phyloP scores from a whole-genome alignment of 2,888 invertebrate species.

The Horisme vitalbata region DNA sequence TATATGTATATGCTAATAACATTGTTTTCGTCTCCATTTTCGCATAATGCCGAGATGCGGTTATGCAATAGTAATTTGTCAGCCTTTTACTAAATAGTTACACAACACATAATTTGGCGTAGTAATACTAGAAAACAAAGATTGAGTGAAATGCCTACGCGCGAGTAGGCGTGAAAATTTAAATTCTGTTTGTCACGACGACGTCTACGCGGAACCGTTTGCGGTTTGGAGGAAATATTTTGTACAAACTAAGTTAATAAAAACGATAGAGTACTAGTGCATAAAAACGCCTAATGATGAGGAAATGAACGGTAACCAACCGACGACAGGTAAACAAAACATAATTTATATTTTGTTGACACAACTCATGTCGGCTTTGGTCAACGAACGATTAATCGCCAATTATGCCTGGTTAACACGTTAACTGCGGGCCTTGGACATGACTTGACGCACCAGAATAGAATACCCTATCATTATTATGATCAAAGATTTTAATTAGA shows the following conservation, averaged over 20 bases:
- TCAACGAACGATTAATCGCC: neutral
- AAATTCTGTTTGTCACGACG: slow-evolving; percentile 54
- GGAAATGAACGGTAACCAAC: slow-evolving; percentile 12
- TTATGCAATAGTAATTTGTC: slow-evolving; percentile 36
- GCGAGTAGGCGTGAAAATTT: slow-evolving; percentile 62
- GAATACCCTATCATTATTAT: too few relatives aligned
- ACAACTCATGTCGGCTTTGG: neutral
- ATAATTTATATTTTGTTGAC: neutral
- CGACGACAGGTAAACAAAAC: neutral
- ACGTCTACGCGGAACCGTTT: slow-evolving; percentile 21
- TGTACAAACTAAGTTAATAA: slow-evolving; percentile 8
- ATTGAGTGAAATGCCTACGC: slow-evolving; percentile 53
- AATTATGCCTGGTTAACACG: neutral
- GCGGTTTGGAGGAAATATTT: slow-evolving; percentile 19
- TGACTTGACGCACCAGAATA: neutral
- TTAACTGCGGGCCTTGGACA: too few relatives aligned
- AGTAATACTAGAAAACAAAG: slow-evolving; percentile 58
- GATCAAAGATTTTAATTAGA: too few relatives aligned
- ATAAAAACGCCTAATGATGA: slow-evolving; percentile 19
- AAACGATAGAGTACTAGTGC: neutral
- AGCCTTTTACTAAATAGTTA: slow-evolving; percentile 47
- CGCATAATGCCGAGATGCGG: slow-evolving; percentile 15
- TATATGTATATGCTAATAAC: slow-evolving; percentile 23
- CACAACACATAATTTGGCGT: slow-evolving; percentile 53
- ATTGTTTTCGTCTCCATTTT: slow-evolving; percentile 19